phyloP scores from a whole-genome alignment of 2,888 invertebrate species.

The Morinoia aosen region DNA sequence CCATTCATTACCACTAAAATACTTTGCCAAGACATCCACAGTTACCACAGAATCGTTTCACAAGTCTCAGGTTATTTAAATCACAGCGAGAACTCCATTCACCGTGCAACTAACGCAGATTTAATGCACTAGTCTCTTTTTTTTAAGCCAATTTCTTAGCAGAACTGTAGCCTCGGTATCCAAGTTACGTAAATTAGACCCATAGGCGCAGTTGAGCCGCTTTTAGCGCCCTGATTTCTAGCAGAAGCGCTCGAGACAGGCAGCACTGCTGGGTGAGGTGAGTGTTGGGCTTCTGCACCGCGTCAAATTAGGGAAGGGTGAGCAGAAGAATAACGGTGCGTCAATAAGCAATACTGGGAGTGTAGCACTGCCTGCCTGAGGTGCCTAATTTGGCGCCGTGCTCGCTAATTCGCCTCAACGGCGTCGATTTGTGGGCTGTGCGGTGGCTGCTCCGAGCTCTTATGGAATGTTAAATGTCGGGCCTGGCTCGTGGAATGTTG shows the following conservation, averaged over 20 bases:
- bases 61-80: neutral
- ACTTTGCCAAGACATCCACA: neutral
- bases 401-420: neutral
- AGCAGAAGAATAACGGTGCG: neutral
- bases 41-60: neutral
- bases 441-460: neutral
- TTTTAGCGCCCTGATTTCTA: neutral
- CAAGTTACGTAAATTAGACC: neutral
- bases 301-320: neutral
- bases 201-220: neutral
- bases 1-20: neutral
- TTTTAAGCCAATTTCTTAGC: neutral
- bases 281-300: neutral
- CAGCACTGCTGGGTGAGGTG: neutral
- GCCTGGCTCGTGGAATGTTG: too few relatives aligned
- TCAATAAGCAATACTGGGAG: neutral
- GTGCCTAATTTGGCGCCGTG: neutral
- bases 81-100: neutral
- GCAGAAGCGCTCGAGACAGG: neutral
- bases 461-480: too few relatives aligned
- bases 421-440: neutral
- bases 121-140: neutral
- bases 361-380: neutral
- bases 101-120: neutral
- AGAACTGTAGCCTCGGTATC: neutral